Evolutionary conservation across 2,888 invertebrate species (phyloP), one percentile per base, ranked within the genome.

Genomic region (Pseudococcus longispinus): DNA sequence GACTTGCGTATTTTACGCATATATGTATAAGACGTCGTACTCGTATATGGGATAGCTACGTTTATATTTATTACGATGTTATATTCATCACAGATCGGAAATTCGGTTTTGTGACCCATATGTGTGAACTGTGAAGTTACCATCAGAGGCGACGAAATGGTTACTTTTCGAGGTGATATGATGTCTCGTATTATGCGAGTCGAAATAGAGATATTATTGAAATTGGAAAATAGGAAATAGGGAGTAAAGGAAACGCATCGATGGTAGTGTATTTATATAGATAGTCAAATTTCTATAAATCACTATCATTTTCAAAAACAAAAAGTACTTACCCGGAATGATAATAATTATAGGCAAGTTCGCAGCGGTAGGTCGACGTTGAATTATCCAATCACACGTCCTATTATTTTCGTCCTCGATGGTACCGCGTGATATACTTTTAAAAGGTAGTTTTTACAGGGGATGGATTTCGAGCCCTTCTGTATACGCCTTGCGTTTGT

Each of bases 1-100:
- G 86, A 86, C 86, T 85, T 86, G 86, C 13, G 46, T 55, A 77
- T 80, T 86, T 86, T 86, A 77, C 51, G n/a, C 77, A 8, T 80
- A 42, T 37, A 26, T 26, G n/a, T n/a, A n/a, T n/a, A n/a, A n/a
- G n/a, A n/a, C n/a, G n/a, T 65, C 70, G 26, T 70, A 29, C 11
- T n/a, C 9, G n/a, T n/a, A n/a, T n/a, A n/a, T 65, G 26, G 26
- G 1, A 11, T n/a, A 20, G 6, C n/a, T 60, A 65, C 29, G 29
- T 70, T 18, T 70, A 70, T 29, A 70, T 70, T 29, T 8, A 11
- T 13, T 70, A 60, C 20, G 23, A 5, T 20, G 60, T 15, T 51
- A 6, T 18, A 51, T 51, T 46, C n/a, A 51, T 51, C 5, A 15
- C 9, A 20, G 60, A 60, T 20, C 20, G 23, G 60, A 60, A 60